Conservation (phyloP, 2,888 invertebrate species). For the Synanthedon myopaeformis region DNA sequence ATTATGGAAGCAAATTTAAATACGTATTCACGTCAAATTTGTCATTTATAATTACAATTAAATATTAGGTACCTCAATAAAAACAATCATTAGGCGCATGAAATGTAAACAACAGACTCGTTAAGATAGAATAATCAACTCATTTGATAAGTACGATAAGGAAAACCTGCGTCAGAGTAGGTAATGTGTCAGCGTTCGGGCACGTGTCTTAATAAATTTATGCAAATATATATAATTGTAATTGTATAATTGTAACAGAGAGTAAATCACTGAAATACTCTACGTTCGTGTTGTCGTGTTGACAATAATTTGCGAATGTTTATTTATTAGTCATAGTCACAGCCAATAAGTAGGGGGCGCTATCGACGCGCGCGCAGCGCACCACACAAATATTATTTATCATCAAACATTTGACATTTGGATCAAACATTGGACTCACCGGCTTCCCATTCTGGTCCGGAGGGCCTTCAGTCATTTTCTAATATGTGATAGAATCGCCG, state of each 20-base stretch:
- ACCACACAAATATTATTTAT: conserved; percentile 4
- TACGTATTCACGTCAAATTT: no score
- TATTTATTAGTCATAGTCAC: conserved; percentile 6
- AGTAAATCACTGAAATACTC: no score
- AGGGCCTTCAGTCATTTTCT: conserved; percentile 66
- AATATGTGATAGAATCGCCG: conserved; percentile 67
- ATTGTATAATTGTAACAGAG: no score
- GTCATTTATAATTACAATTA: no score
- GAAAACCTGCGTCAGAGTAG: conserved; percentile 1
- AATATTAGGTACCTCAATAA: no score
- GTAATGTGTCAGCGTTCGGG: background rate
- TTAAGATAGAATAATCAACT: conserved; percentile 1
- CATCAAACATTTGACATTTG: conserved; percentile 10
- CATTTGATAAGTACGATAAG: conserved; percentile 5
- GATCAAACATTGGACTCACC: conserved; percentile 30
- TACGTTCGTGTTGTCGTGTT: no score
- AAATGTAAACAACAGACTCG: no score
- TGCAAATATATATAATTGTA: no score
- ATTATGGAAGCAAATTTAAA: no score
- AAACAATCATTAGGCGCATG: no score
- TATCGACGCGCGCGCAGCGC: conserved; percentile 1
- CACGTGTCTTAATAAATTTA: background rate
- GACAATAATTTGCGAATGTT: background rate
- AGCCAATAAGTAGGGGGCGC: background rate
- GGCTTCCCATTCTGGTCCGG: conserved; percentile 52